These are phyloP conservation scores for Drosophila pallidifrons DNA, from an alignment of 1,140 invertebrate species.

Conservation along the genomic window DNA sequence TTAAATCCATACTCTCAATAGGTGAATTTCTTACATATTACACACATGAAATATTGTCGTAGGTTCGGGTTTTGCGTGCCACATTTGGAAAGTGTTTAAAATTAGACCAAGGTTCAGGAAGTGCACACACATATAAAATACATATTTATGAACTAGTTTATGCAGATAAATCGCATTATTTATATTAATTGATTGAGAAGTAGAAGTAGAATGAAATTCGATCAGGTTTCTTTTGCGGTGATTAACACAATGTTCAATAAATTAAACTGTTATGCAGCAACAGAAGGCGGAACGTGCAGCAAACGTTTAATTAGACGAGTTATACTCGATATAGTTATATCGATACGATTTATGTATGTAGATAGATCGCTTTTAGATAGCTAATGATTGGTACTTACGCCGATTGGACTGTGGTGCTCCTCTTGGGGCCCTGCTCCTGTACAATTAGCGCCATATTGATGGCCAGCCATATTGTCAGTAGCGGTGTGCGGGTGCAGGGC, in stretches of 20 bases:
- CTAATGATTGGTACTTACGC: slow-evolving; percentile 69
- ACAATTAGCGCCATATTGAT: slow-evolving; percentile 80
- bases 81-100: background rate
- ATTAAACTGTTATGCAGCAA: slow-evolving; percentile 1
- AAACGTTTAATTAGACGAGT: background rate
- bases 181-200: background rate
- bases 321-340: background rate
- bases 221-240: background rate
- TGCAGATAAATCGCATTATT: background rate
- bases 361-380: background rate
- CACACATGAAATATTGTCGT: background rate
- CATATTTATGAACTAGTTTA: background rate
- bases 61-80: background rate
- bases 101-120: slow-evolving; percentile 23
- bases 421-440: slow-evolving; percentile 76
- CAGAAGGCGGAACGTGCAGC: background rate
- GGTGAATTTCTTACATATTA: background rate
- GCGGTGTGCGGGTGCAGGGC: slow-evolving; percentile 70
- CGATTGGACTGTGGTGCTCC: slow-evolving; percentile 77
- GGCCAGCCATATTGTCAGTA: slow-evolving; percentile 83
- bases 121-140: background rate
- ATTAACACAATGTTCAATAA: background rate
- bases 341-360: no score
- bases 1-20: no score
- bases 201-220: background rate